Evolutionary conservation across 2,797 vertebrate genomes (phyloP), one percentile per base, ranked within the genome.

Genomic region (Epinephelus awoara): DNA sequence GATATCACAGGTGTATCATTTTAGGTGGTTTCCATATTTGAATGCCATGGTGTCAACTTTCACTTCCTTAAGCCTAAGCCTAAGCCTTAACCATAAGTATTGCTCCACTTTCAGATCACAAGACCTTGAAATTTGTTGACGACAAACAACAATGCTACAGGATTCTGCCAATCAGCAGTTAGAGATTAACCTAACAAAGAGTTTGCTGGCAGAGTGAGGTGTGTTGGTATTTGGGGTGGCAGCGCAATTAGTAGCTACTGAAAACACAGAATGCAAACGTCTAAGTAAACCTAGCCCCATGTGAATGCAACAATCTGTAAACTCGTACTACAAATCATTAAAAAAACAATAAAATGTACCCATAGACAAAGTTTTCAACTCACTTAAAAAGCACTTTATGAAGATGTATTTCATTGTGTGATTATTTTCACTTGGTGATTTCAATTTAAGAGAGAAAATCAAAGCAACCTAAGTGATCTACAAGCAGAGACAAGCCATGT

Each of bases 101-200:
- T 69, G 68, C 55, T 69, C 72, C 52, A 65, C 50, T 84, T 86
- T 77, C 66, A 72, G 69, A 79, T 88, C 88, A 89, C 79, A 88
- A 85, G 82, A 85, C 70, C 63, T 72, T 2, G 72, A 78, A 61
- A 61, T 59, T 10, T 83, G 71, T 75, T 71, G 62, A 69, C 42
- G 6, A 81, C 61, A 88, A 86, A 81, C 61, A 88, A 86, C 62
- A 88, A 61, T 46, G 18, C 52, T 79, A 56, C 27, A 76, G 49
- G 58, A 77, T 77, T 81, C 61, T 74, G 73, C 58, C 68, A 83
- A 77, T 85, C 58, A 80, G 77, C 75, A 62, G 75, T 79, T 72
- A 67, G 50, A 84, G 91, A 93, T 92, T 89, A 89, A 79, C 78
- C 74, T 27, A 52, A 84, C 73, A 84, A 91, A 88, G 85, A 88